Base-by-base conservation (phyloP, 92 coral and sea anemone genomes). In the Ricordea florida region DNA sequence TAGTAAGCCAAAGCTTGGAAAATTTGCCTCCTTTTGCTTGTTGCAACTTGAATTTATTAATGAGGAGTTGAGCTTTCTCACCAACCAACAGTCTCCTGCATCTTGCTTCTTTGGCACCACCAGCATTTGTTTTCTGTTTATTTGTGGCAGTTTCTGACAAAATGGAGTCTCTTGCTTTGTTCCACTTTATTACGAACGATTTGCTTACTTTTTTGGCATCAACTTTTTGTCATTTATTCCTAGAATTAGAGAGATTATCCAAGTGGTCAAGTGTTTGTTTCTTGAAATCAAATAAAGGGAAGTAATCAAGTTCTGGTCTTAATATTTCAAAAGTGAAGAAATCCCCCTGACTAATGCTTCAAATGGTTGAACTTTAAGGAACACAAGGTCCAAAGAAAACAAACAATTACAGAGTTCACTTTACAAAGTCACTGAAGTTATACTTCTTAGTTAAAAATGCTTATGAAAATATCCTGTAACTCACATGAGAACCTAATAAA, bases 141-240 rank as follows among this genome's bases (percentile, higher is more conserved):
- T 73, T 73, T 73, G 57, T 42, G 25, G 80, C 32, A 37, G 58
- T 58, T 60, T 62, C 81, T 75, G 62, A 40, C 21, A 75, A 62
- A 61, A 75, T 62, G 9, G 72, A 60, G 24, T 74, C 35, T 44
- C 61, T 75, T 62, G 64, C 82, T 75, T 62, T 75, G 73, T 50
- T 75, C 82, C 82, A 75, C 73, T 62, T 75, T 40, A 75, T 63
- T 11, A 75, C 82, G 72, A 75, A 47, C 32, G 40, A 75, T 75
- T 62, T 75, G 29, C 51, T 75, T 24, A 47, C 82, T 48, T 62
- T 56, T 35, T 75, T 75, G 26, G 38, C 82, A 47, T 75, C 73
- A 31, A 48, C 82, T 62, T 26, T 75, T 62, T 75, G 40, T 43
- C 64, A 75, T 37, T 62, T 75, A 75, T 75, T 35, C 82, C 21